These are phyloP conservation scores for Pholis gunnellus DNA, from an alignment of 2,113 vertebrate genomes.

Conservation along the genomic window DNA sequence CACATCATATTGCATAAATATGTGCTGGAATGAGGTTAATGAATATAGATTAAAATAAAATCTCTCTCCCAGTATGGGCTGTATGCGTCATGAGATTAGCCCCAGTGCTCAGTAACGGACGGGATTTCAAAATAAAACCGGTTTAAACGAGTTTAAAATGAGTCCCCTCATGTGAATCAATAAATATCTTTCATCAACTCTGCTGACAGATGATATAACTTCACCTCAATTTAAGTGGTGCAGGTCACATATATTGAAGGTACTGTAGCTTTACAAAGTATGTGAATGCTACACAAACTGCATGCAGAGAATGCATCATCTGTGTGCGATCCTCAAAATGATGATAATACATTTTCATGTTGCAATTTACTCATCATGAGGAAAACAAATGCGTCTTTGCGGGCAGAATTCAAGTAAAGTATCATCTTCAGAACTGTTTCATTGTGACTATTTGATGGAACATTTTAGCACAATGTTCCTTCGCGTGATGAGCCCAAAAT, in stretches of 20 bases:
- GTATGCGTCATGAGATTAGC: conserved; percentile 29
- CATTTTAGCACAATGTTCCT: conserved; percentile 52
- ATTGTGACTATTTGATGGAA: conserved; percentile 42
- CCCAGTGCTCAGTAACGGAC: conserved; percentile 54
- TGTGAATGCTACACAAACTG: conserved; percentile 64
- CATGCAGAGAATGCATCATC: conserved; percentile 54
- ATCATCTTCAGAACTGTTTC: conserved; percentile 33
- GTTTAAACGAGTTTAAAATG: conserved; percentile 12
- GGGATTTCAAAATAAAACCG: conserved; percentile 2
- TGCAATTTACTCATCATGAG: conserved; percentile 12
- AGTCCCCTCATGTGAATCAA: conserved; percentile 30
- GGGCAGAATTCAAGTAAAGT: conserved; percentile 69
- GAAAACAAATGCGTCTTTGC: conserved; percentile 40
- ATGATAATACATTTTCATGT: conserved; percentile 4
- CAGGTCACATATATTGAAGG: conserved; percentile 33
- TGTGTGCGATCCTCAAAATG: conserved; percentile 3
- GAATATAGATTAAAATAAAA: conserved; percentile 37
- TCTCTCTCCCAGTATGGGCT: conserved; percentile 47
- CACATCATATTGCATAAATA: conserved; percentile 79
- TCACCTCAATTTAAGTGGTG: conserved; percentile 37
- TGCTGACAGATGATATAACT: neutral
- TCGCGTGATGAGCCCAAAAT: conserved; percentile 53
- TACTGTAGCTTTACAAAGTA: conserved; percentile 59
- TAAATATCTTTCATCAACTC: conserved; percentile 27
- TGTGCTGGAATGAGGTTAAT: conserved; percentile 75